These are phyloP conservation scores for Lethrus apterus DNA, from an alignment of 1,140 invertebrate genomes.

Conservation along the genomic window DNA sequence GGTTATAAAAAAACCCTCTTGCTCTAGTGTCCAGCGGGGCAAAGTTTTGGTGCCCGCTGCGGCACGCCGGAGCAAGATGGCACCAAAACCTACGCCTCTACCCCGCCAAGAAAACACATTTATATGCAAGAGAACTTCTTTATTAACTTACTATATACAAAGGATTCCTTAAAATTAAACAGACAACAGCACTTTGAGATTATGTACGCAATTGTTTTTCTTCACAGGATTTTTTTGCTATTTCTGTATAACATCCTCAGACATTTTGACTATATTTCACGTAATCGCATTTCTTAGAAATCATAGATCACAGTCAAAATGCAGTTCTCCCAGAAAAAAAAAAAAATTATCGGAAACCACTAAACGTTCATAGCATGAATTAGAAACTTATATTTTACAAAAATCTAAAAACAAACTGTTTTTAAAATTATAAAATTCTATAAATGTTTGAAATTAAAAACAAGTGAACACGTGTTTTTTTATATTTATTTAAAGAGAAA, in stretches of 20 bases:
- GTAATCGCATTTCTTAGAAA: conserved; percentile 1
- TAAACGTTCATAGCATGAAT: too few relatives aligned
- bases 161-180: conserved; percentile 7
- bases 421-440: too few relatives aligned
- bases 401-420: too few relatives aligned
- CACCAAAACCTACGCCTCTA: conserved; percentile 42
- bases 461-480: too few relatives aligned
- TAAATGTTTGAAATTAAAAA: too few relatives aligned
- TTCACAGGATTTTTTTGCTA: background rate
- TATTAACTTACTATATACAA: conserved; percentile 30
- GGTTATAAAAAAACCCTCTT: conserved; percentile 41
- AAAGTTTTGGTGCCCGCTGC: conserved; percentile 64
- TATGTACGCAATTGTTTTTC: conserved; percentile 6
- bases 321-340: conserved; percentile 13
- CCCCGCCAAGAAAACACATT: conserved; percentile 34
- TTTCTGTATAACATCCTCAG: background rate
- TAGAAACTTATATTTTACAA: too few relatives aligned
- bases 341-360: background rate
- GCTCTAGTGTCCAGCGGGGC: conserved; percentile 45
- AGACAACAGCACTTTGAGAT: conserved; percentile 13
- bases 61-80: conserved; percentile 40
- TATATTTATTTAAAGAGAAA: too few relatives aligned
- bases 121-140: conserved; percentile 43
- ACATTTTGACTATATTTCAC: background rate
- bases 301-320: conserved; percentile 15